Conservation (phyloP, 2,888 invertebrate genomes). For the Acleris literana region DNA sequence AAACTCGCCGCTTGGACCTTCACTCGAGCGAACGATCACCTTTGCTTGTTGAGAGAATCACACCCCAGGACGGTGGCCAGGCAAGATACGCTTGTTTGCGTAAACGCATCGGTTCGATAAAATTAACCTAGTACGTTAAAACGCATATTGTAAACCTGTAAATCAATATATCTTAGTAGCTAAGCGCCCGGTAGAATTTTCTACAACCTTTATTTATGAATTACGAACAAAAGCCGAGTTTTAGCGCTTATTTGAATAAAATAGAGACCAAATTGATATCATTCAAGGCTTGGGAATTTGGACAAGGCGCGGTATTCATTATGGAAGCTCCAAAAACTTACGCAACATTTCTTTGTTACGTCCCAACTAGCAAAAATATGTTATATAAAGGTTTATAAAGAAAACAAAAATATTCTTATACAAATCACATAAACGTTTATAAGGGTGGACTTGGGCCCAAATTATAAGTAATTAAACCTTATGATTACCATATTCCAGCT, state of each 20-base stretch:
- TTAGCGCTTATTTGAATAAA: not conserved
- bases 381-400: too few relatives aligned
- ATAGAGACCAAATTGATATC: constrained; percentile 3
- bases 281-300: constrained; percentile 22
- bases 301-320: constrained; percentile 18
- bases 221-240: not conserved
- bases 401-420: too few relatives aligned
- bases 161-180: not conserved
- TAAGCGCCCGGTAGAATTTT: not conserved
- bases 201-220: not conserved
- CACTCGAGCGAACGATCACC: too few relatives aligned
- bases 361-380: constrained; percentile 1
- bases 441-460: too few relatives aligned
- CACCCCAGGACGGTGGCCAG: too few relatives aligned
- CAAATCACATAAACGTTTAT: too few relatives aligned
- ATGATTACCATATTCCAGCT: too few relatives aligned
- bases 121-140: not conserved
- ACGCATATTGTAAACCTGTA: not conserved
- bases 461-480: too few relatives aligned
- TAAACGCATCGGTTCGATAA: not conserved
- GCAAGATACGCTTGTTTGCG: constrained; percentile 7
- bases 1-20: too few relatives aligned
- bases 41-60: too few relatives aligned
- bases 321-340: constrained; percentile 8
- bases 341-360: constrained; percentile 20